Conservation (phyloP, 1,140 invertebrate species). For the Plutomurus gul region DNA sequence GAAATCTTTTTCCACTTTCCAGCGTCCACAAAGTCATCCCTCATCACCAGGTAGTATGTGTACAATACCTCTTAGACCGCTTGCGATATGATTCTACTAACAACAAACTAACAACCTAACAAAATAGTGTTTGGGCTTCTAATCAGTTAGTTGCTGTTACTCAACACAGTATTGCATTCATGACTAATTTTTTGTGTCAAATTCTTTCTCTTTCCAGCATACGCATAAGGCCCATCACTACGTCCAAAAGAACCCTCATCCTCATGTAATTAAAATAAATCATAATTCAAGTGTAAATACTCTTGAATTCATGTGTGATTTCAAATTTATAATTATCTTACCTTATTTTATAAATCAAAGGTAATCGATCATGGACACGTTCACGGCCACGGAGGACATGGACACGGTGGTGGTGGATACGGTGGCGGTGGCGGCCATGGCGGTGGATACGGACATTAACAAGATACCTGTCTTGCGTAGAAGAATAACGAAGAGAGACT, state of each 20-base stretch:
- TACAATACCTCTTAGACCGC: too few species aligned
- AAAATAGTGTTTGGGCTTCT: too few species aligned
- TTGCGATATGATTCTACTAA: too few species aligned
- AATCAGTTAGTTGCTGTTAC: too few species aligned
- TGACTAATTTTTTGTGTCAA: background rate
- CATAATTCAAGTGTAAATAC: too few species aligned
- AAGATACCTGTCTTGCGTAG: background rate
- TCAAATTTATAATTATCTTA: too few species aligned
- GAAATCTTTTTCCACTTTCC: background rate
- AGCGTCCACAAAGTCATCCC: slow-evolving; percentile 33
- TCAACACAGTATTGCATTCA: too few species aligned
- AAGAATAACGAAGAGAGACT: background rate
- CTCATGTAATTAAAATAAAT: background rate
- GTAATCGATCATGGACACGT: background rate
- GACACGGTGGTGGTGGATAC: background rate
- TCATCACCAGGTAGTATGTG: background rate
- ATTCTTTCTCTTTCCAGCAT: background rate
- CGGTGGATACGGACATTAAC: background rate
- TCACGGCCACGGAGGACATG: background rate
- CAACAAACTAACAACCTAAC: too few species aligned
- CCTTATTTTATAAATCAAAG: too few species aligned
- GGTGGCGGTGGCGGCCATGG: background rate
- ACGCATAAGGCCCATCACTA: slow-evolving; percentile 10
- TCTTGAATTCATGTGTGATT: too few species aligned
- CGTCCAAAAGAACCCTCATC: slow-evolving; percentile 17